Evolutionary conservation across 2,797 vertebrate species (phyloP), one percentile per base, ranked within the genome.

Genomic region (Carduelis carduelis): DNA sequence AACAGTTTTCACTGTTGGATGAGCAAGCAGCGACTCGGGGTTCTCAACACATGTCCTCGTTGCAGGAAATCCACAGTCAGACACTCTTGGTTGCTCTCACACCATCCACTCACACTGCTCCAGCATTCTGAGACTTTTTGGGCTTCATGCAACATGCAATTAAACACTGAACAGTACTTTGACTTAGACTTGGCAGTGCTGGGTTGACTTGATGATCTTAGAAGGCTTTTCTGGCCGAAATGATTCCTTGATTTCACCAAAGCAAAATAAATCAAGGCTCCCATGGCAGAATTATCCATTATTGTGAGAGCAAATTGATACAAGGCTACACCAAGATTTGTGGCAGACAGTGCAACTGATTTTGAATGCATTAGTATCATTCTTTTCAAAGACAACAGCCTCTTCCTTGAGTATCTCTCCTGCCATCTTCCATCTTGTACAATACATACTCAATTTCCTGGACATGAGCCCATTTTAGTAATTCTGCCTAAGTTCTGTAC

Each of bases 21-120:
- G 50, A 93, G 60, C 44, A 70, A 63, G 66, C 57, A 82, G 66
- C 2, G 4, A 64, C 21, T 19, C 0, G 0, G 32, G 14, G 15
- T 2, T 49, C 81, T 20, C 53, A 16, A 9, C 3, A 2, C 0
- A 0, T 12, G 32, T n/a, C 37, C 63, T 50, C 10, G 1, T 11
- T 22, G 28, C 53, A 39, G n/a, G 44, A 91, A 72, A 70, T 15
- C 34, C 74, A 55, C 6, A 44, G 12, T 14, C 59, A 49, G 47
- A 28, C 20, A 11, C 14, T 37, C 68, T 2, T 46, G 27, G 37
- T 12, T 57, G 26, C 5, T 66, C 44, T 63, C 59, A 44, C 44
- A 61, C 30, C 66, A 23, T 26, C 14, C 43, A 24, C 43, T 69
- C 18, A 4, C 13, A 7, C 18, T 24, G 32, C 21, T 23, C 20